Base-by-base conservation (phyloP, 2,113 vertebrate species). In the Alethe castanea region DNA sequence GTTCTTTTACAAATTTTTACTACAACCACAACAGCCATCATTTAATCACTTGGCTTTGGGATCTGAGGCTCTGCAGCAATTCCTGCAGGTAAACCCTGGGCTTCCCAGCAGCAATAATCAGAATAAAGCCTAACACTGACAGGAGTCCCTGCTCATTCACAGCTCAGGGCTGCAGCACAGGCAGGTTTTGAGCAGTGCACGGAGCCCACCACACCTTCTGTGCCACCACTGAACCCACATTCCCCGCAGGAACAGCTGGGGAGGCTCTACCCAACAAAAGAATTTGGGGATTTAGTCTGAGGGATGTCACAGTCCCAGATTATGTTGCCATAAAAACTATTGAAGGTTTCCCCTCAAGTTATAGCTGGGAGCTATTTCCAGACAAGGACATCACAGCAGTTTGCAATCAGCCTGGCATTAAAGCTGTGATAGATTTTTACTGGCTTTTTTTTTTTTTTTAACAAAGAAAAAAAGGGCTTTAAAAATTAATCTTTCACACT, bases 201-300 rank as follows among this genome's bases (percentile, higher is more conserved):
- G 28, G 40, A 53, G 45, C 15, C 47, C 3, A 80, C 47, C 60
- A 12, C 52, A 7, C 53, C 53, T 23, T 60, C 54, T 9, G 56
- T 5, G 33, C 59, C 82, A 54, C 79, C 94, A 26, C 90, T 59
- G 79, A 78, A 96, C 84, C 84, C 95, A 36, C 70, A 47, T 25
- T 64, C 90, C 96, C 95, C 88, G 66, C 92, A 57, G 86, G 74
- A 91, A 70, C 26, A 95, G 60, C 47, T 93, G 74, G 16, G 20
- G n/a, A 14, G 18, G 26, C 45, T 53, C 84, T 45, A 81, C 23
- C 62, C 24, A 80, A 88, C 13, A 56, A 20, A 57, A 83, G 45
- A 85, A 60, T 19, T 60, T 60, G 14, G 25, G 61, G 87, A 60
- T 85, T 74, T 70, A 48, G 17, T 92, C 67, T 8, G 22, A 88